Base-by-base conservation (phyloP, 2,113 vertebrate genomes). In the Corythoichthys haematopterus region DNA sequence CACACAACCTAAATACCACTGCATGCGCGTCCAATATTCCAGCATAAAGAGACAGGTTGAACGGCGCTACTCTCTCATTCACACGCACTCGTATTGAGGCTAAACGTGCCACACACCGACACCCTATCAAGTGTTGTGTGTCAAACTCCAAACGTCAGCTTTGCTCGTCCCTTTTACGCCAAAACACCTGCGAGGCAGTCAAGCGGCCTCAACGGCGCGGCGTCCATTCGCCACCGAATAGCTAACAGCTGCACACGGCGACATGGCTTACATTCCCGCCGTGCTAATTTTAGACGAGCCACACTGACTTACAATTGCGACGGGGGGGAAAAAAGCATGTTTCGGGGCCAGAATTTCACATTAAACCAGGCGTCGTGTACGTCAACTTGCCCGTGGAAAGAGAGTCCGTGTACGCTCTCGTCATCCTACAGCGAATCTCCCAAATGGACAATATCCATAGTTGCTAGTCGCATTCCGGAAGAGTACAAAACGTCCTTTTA, bases 381-480 rank as follows among this genome's bases (percentile, higher is more conserved):
- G 14, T 40, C 12, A 82, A 91, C 91, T 91, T 91, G 91, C 90
- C 91, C 82, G 82, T 80, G 72, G 76, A 64, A 50, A 83, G 61
- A 40, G 75, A 76, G 76, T 87, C 90, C 89, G 85, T 87, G 78
- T 66, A 86, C 87, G 81, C 78, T 84, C 65, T 85, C 85, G 71
- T 77, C 88, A 75, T 77, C 78, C 74, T 80, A 58, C 66, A 82
- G 68, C 66, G 75, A 84, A 43, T 43, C 84, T 87, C 90, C 85
- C 88, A 71, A 66, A 72, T 64, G 73, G 65, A 69, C 74, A 59
- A 65, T 37, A 77, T 80, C 80, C 80, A 65, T 68, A 64, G 46
- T 36, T 45, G 72, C 57, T 56, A 13, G 59, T 69, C 76, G 77
- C 84, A 78, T 87, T 65, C 65, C 87, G 68, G 60, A 56, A 66